phyloP scores from a whole-genome alignment of 2,888 invertebrate genomes.

The Nasonovia ribisnigri region DNA sequence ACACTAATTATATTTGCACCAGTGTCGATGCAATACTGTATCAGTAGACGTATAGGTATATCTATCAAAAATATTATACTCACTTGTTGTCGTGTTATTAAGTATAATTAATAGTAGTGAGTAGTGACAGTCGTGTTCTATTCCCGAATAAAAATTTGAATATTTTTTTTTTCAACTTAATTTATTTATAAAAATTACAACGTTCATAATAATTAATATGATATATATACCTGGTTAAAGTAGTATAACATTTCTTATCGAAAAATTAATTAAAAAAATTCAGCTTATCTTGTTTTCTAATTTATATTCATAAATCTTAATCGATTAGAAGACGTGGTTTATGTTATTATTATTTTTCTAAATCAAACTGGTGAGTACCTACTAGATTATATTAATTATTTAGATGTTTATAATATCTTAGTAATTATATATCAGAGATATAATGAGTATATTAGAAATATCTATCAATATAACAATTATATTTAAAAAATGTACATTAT shows the following conservation, averaged over 20 bases:
- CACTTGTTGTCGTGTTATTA: not conserved
- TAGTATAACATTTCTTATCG: not conserved
- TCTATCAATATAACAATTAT: not conserved
- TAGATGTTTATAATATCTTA: not conserved
- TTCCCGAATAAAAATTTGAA: not conserved
- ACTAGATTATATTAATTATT: not conserved
- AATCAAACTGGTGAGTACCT: not conserved
- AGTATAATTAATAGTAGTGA: not conserved
- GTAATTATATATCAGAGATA: too few relatives aligned
- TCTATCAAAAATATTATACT: not conserved
- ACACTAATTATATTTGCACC: not conserved
- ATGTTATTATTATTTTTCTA: not conserved
- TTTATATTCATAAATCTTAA: not conserved
- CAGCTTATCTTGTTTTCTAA: not conserved
- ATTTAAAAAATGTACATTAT: not conserved
- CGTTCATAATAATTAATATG: not conserved
- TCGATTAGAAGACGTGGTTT: not conserved
- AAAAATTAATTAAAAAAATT: not conserved
- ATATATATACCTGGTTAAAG: not conserved
- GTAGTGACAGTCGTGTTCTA: not conserved
- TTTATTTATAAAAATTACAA: not conserved
- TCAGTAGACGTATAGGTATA: not conserved
- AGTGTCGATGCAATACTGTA: not conserved
- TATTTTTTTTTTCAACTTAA: not conserved
- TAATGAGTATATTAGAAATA: too few relatives aligned